Evolutionary conservation across 2,797 vertebrate species (phyloP), one percentile per base, ranked within the genome.

Genomic region (Myotis planiceps): DNA sequence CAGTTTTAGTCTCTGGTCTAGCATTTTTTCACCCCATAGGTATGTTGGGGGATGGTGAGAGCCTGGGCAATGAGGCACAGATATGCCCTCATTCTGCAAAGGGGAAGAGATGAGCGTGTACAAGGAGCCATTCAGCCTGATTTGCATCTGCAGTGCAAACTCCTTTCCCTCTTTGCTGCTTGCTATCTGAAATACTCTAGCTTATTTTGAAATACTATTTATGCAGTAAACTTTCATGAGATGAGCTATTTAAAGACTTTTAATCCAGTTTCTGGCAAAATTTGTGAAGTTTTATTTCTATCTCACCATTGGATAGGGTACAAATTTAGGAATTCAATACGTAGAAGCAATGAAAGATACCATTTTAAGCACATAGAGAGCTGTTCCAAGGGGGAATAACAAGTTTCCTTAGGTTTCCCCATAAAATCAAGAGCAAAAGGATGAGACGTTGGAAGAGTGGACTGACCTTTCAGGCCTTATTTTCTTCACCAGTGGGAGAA

Each of bases 171-270:
- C 34, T 82, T 66, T 23, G 19, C 27, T 45, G 13, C 65, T 82
- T 60, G 53, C 12, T 75, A 9, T 47, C 39, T 49, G 51, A 80
- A 80, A 76, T 15, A 37, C 39, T 49, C n/a, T 29, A 9, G 45
- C 10, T 75, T 21, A 72, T 58, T 79, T 42, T 47, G 27, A 32
- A 6, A 34, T 66, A 34, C 23, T 49, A 69, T 74, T 86, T 92
- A 14, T 76, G 49, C 32, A 84, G 13, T 19, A 88, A 72, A 82
- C 45, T 74, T 34, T 4, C 53, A 45, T 18, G 51, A 29, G 47
- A 29, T 72, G n/a, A 87, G 32, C 34, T 95, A 63, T 83, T 87
- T 63, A 88, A 65, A 83, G 86, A 72, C 55, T 83, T 90, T 88
- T 88, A 85, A 84, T 86, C n/a, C 9, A 12, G 60, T 93, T 94